Conservation (phyloP, 2,888 invertebrate species). For the Pherbina coryleti region DNA sequence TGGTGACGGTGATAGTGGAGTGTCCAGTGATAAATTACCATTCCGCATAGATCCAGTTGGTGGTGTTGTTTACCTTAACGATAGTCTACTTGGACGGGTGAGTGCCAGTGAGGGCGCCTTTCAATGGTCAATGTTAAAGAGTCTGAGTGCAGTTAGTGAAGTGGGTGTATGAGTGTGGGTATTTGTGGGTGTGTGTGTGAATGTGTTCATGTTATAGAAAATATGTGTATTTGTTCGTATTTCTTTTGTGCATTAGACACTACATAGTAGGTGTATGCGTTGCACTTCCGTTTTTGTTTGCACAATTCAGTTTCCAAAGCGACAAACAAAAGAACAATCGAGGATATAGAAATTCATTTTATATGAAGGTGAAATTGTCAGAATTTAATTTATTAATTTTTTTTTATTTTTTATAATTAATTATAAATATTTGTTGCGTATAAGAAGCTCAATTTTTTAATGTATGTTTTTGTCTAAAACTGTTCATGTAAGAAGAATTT, state of each 20-base stretch:
- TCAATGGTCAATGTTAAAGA: neutral
- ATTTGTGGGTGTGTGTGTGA: neutral
- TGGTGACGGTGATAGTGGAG: slow-evolving; percentile 43
- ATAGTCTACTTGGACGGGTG: slow-evolving; percentile 82
- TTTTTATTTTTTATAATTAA: too few species aligned
- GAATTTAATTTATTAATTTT: too few species aligned
- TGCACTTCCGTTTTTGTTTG: slow-evolving; percentile 32
- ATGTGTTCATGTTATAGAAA: neutral
- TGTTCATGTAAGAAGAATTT: too few species aligned
- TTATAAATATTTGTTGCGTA: too few species aligned
- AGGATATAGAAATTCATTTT: too few species aligned
- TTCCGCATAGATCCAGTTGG: slow-evolving; percentile 82
- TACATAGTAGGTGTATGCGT: slow-evolving; percentile 13
- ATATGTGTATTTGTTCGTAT: neutral
- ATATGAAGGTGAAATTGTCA: too few species aligned
- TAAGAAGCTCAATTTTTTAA: too few species aligned
- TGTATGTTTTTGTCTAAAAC: too few species aligned
- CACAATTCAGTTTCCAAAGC: neutral
- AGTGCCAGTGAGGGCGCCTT: slow-evolving; percentile 58
- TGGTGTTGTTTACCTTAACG: slow-evolving; percentile 84
- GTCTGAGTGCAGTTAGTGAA: neutral
- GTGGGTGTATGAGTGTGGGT: neutral
- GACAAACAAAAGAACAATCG: too few species aligned
- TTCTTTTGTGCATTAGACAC: neutral
- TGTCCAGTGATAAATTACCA: slow-evolving; percentile 71